Evolutionary conservation across 30 jellyfish, hydroid and myxozoan genomes (phyloP), one percentile per base, ranked within the genome.

Genomic region (Phacellophora camtschatica): DNA sequence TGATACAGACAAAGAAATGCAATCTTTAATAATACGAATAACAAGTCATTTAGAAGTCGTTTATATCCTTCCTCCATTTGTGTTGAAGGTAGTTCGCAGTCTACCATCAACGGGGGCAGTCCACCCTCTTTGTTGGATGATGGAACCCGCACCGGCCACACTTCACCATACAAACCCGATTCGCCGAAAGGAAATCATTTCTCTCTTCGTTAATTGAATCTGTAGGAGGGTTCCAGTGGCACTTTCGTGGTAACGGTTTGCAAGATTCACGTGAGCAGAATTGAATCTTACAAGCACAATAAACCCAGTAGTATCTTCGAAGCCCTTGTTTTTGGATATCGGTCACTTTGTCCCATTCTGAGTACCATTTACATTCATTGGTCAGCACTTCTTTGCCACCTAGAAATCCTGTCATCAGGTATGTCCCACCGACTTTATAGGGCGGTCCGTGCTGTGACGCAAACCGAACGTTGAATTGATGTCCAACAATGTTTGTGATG

Each of bases 271-370:
- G 37, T 23, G 78, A 71, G 69, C 95, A 84, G 35, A 58, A 37
- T 25, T 48, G 49, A 1, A 72, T 37, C 12, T 63, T 33, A 70
- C 95, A 84, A 0, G 83, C 2, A 42, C 95, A 84, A 48, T 84
- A 84, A 3, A 71, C 32, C 95, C 95, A 84, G 65, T 84, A 84
- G 50, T 37, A 61, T 22, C 95, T 56, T 48, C 81, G 16, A 55
- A 84, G 42, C 18, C 95, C 95, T n/a, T 20, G 66, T 4, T 32
- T 55, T 59, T 70, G 86, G 22, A 49, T 70, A 1, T 0, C 5
- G 49, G 88, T 56, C 6, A 84, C 58, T 13, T 72, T 54, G 13
- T 71, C 71, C 88, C 88, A 71, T 43, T 51, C 51, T 5, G 73
- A 20, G 58, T 48, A 43, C 95, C 95, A 84, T 25, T 61, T 59